Evolutionary conservation across 2,797 vertebrate genomes (phyloP), one percentile per base, ranked within the genome.

Genomic region (Halcyon smyrnensis): DNA sequence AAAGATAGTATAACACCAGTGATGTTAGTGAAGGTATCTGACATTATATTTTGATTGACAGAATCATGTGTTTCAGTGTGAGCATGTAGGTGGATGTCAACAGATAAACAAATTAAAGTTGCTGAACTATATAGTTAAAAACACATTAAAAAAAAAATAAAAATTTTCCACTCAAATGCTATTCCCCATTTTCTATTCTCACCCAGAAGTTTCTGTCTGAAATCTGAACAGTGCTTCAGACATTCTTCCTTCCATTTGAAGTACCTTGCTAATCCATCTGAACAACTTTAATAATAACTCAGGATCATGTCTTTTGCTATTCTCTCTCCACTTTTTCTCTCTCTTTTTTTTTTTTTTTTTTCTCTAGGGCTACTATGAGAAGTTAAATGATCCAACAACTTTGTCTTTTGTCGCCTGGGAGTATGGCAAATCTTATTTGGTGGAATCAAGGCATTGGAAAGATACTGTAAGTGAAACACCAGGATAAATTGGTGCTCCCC

Each of bases 351-450:
- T 48, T 46, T 48, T 48, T 50, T 27, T 27, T 54, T 94, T 96
- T 74, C 83, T 87, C 76, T 54, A 89, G 93, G 86, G 86, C 82
- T 85, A 64, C 70, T 86, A 24, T 56, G 83, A 95, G 74, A 94
- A 97, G 80, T 71, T 95, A 84, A 93, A 95, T 84, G 62, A 91
- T 76, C 53, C 54, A 77, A 76, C 53, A 94, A 84, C 83, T 97
- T 94, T 93, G 46, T 95, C 89, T 97, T 97, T 92, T 93, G 74
- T 95, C 84, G 3, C 56, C 65, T 53, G 71, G 68, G 91, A 96
- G 41, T 93, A 56, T 71, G 91, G 51, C 50, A 95, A 91, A 97
- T 94, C 87, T 65, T 74, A 95, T 97, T 97, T 97, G 56, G 62
- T 87, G 71, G 83, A 94, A 93, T 93, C 91, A 96, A 32, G 37